A percentile compares a stretch with the other conserved stretches of the same genome.
These are phyloP conservation scores for Mionectes olivaceus DNA, from an alignment of 2,797 vertebrate species.

Conservation along the genomic window DNA sequence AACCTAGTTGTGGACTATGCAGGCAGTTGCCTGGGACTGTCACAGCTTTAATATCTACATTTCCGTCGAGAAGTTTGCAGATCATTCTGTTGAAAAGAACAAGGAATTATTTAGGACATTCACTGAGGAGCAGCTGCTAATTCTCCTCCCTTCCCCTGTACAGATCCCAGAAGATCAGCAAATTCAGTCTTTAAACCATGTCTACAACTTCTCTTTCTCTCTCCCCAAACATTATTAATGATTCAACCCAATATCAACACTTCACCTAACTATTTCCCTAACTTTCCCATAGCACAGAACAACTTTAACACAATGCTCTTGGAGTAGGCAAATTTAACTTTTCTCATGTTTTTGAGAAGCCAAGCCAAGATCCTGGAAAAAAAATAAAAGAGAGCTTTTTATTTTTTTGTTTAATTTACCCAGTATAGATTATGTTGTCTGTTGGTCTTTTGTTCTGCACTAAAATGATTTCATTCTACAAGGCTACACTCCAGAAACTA, in stretches of 20 bases:
- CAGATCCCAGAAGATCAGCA: not conserved
- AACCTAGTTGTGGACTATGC: not conserved
- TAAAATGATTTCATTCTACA: not conserved
- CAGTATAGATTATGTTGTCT: not conserved
- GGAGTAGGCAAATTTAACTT: not conserved
- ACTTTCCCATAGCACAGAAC: not conserved
- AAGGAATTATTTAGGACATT: not conserved
- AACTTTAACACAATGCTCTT: not conserved
- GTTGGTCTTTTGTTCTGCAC: not conserved
- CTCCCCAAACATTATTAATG: not conserved
- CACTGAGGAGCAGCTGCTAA: not conserved
- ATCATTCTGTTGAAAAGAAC: not conserved
- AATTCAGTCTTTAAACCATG: not conserved
- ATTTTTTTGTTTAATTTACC: not conserved
- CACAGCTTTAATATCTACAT: not conserved
- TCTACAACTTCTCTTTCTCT: not conserved
- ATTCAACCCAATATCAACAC: not conserved
- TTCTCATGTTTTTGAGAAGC: not conserved
- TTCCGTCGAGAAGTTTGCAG: not conserved
- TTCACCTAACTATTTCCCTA: not conserved
- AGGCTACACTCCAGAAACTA: not conserved
- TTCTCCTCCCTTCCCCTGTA: not conserved
- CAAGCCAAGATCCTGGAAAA: not conserved
- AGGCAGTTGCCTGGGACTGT: not conserved
- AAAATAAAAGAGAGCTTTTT: fast-evolving